These are phyloP conservation scores for Caenorhabditis tropicalis DNA, from an alignment of 1,140 invertebrate genomes.

Conservation along the genomic window DNA sequence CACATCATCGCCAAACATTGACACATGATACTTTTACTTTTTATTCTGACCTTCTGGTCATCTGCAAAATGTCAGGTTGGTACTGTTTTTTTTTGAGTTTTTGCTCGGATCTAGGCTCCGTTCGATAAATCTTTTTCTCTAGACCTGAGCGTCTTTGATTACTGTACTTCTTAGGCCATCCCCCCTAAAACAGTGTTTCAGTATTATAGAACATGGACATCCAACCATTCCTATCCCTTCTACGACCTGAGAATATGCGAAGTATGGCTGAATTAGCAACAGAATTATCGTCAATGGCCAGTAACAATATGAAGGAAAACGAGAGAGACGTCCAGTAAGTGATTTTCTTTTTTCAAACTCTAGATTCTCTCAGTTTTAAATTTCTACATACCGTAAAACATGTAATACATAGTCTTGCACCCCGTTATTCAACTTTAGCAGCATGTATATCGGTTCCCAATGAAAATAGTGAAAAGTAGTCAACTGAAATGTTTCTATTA, in stretches of 20 bases:
- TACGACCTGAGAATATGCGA: slow-evolving; percentile 50
- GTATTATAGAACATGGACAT: slow-evolving; percentile 43
- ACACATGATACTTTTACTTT: slow-evolving; percentile 29
- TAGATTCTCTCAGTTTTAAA: too few species aligned
- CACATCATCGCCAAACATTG: too few species aligned
- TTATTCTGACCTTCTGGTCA: not conserved
- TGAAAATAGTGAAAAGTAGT: too few species aligned
- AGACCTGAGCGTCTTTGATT: too few species aligned
- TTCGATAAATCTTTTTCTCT: not conserved
- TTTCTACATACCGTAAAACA: too few species aligned
- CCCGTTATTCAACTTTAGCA: too few species aligned
- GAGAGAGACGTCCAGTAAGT: slow-evolving; percentile 47
- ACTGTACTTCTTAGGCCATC: too few species aligned
- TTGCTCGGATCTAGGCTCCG: not conserved
- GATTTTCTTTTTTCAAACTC: not conserved
- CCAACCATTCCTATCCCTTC: slow-evolving; percentile 32
- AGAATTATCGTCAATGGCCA: slow-evolving; percentile 40
- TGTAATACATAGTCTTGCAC: too few species aligned
- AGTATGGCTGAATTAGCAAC: slow-evolving; percentile 48
- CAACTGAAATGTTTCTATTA: too few species aligned
- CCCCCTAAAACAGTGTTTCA: too few species aligned
- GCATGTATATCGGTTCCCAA: too few species aligned
- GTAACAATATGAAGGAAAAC: slow-evolving; percentile 41
- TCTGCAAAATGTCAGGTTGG: not conserved
- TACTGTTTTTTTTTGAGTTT: not conserved